Evolutionary conservation across 2,888 invertebrate genomes (phyloP), one percentile per base, ranked within the genome.

Genomic region (Dryocosmus kuriphilus): DNA sequence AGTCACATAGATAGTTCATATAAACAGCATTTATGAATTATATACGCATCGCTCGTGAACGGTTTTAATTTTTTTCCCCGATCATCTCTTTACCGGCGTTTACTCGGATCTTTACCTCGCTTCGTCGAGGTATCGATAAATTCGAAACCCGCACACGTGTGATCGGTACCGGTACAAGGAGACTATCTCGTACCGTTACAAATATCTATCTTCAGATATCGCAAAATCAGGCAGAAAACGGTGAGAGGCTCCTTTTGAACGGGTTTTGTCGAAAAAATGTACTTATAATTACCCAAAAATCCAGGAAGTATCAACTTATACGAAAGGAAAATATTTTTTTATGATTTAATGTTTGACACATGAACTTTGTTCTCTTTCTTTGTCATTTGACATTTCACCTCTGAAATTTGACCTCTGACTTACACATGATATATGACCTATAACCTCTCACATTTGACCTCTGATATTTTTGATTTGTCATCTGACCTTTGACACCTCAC

Each of bases 191-290:
- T 74, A 57, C 74, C 74, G 74, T 74, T 74, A 74, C 74, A 38
- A 74, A 74, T 74, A 74, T 73, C 55, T 57, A 74, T 27, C 27
- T 38, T n/a, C 38, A 35, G 61, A 61, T 74, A 74, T 74, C 57
- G 57, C 74, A 74, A 60, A 74, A 74, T 74, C 60, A 60, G 38
- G 6, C 24, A 60, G 32, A 61, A 61, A 61, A 60, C 38, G 22
- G 16, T 7, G 67, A 60, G 60, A 60, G 16, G 6, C 27, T 60
- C 60, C 60, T 0, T 0, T 60, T 27, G 22, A 60, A 60, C 27
- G 60, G 27, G 60, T 60, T 27, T 60, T 7, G 6, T 27, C 27
- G 60, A 60, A 60, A 27, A 55, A 27, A 22, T 60, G 6, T 60
- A 60, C 14, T 60, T 24, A 6, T 27, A 57, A 24, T 27, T 24